Evolutionary conservation across 1,140 invertebrate species (phyloP), one percentile per base, ranked within the genome.

Genomic region (Acromyrmex heyeri): DNA sequence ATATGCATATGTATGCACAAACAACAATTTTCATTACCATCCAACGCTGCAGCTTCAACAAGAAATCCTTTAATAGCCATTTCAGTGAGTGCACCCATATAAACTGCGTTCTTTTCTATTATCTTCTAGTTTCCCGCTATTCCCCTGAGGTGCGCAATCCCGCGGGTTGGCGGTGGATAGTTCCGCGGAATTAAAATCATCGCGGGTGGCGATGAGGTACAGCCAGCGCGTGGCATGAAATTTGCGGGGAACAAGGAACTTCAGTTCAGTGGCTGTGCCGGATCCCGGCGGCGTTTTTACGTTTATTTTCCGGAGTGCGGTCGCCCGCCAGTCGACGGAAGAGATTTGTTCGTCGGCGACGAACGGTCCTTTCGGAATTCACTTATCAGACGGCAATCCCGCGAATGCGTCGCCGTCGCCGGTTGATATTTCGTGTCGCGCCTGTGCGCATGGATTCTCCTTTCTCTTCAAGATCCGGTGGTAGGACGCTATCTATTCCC

Each of bases 131-230:
- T 72, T 59, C 34, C 48, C 50, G 16, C 7, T 62, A 75, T 50
- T 75, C 38, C 55, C 55, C 67, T 3, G 18, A 81, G 53, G 50
- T 55, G 44, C 3, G 4, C 62, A 24, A 86, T 59, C n/a, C 53
- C 85, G 76, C 10, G 61, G 12, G 61, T 53, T 30, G 48, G 12
- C n/a, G 57, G 59, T 16, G 16, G 44, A 70, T 81, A 70, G 21
- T 86, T 81, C 65, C 27, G 57, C 77, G 85, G 18, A 82, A 86
- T 86, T 81, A 86, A 86, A 86, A 86, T 18, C 65, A 57, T 69
- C 50, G 14, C 27, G 3, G 38, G 55, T 8, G 38, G 24, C 64
- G 50, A 86, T 34, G 85, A 70, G 85, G 48, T 69, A 62, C 61
- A 69, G 14, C 44, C 53, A 27, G 50, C 34, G 53, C 14, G 53